Evolutionary conservation across 2,113 vertebrate species (phyloP).

Genomic region (Nestor notabilis): DNA sequence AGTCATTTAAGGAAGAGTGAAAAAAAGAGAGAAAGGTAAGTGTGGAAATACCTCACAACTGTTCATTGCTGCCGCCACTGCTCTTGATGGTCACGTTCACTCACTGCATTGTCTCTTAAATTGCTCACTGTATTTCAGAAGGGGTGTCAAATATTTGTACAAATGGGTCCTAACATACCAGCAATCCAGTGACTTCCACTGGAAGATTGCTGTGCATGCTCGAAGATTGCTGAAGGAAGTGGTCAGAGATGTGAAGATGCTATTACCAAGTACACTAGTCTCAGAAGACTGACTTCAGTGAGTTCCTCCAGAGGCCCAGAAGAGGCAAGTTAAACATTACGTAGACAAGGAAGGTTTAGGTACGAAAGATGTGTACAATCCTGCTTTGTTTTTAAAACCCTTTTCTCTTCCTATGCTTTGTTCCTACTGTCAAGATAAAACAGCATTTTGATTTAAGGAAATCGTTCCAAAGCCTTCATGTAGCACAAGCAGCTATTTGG

Average conservation of each 20-base stretch:
- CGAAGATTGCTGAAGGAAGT: not conserved
- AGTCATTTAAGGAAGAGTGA: not conserved
- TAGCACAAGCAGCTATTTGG: not conserved
- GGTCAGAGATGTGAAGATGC: not conserved
- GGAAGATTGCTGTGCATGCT: not conserved
- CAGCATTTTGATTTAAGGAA: conserved; percentile 35
- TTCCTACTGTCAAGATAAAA: conserved; percentile 16
- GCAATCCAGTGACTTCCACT: not conserved
- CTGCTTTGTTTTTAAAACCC: conserved; percentile 16
- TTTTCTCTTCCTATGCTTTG: conserved; percentile 5
- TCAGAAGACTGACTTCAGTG: not conserved
- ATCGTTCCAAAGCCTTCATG: not conserved
- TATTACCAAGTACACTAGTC: not conserved
- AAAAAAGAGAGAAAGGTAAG: not conserved
- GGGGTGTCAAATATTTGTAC: not conserved
- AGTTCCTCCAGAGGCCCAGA: not conserved
- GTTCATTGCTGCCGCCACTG: not conserved
- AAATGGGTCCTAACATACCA: not conserved
- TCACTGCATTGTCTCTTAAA: not conserved
- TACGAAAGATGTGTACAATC: conserved; percentile 3
- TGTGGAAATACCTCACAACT: not conserved
- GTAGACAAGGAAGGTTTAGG: conserved; percentile 1
- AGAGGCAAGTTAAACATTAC: not conserved
- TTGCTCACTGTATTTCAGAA: not conserved
- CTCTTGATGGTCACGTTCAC: not conserved